A percentile compares a stretch with the other conserved stretches of the same genome.
These are phyloP conservation scores for Hucho hucho DNA, from an alignment of 2,113 vertebrate genomes.

Conservation along the genomic window DNA sequence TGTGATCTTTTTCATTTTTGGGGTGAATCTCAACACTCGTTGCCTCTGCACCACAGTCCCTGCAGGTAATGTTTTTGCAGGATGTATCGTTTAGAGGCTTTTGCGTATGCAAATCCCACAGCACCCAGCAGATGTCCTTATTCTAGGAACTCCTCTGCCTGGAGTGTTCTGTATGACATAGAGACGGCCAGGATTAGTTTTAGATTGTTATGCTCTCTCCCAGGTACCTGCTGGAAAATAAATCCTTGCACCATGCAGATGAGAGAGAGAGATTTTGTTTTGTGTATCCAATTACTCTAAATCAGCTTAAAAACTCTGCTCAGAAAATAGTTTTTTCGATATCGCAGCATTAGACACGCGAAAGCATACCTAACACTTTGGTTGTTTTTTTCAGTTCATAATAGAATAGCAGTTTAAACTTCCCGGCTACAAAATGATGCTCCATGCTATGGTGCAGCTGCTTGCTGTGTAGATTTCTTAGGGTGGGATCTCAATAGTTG, in stretches of 20 bases:
- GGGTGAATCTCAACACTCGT: slow-evolving; percentile 9
- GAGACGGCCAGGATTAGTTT: not conserved
- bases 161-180: not conserved
- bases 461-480: too few species aligned
- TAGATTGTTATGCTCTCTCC: slow-evolving; percentile 10
- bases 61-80: slow-evolving; percentile 10
- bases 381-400: not conserved
- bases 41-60: not conserved
- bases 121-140: slow-evolving; percentile 16
- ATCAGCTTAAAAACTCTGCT: slow-evolving; percentile 20
- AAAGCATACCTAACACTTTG: not conserved
- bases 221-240: slow-evolving; percentile 8
- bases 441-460: too few species aligned
- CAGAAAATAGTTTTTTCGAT: not conserved
- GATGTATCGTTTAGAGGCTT: slow-evolving; percentile 34
- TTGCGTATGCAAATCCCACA: slow-evolving; percentile 16
- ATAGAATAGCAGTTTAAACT: not conserved
- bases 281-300: slow-evolving; percentile 28
- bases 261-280: slow-evolving; percentile 3
- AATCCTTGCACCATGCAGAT: slow-evolving; percentile 28
- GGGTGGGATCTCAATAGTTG: not conserved
- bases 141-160: slow-evolving; percentile 15
- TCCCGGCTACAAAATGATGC: too few species aligned
- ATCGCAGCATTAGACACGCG: not conserved
- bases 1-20: not conserved